Evolutionary conservation across 2,113 vertebrate genomes (phyloP), one percentile per base, ranked within the genome.

Genomic region (Uria lomvia): DNA sequence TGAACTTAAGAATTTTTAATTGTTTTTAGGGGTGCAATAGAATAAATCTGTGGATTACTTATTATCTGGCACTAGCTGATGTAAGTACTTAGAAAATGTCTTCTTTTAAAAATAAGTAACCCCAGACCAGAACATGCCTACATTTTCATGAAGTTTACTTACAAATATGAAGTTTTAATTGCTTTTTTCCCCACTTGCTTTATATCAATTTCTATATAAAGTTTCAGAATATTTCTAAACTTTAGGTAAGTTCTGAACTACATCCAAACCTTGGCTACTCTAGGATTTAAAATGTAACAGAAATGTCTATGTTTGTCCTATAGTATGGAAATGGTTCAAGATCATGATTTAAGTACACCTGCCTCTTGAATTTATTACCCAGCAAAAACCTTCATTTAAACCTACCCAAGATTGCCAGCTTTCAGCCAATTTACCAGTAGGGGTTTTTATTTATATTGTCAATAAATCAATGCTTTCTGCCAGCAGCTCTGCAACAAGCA

Each of bases 381-480:
- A 91, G 91, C 30, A 91, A 95, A 97, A 97, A 15, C 11, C 8
- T 92, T 96, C 66, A 62, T 95, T 93, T 87, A 95, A 45, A 58
- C 42, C 23, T 79, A 75, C 13, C 67, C 63, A 88, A 52, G 30
- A 65, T 4, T 97, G 60, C 65, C 90, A 94, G 42, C 58, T 92
- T 95, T 91, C 68, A 95, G 73, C 26, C 92, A 96, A 94, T 94
- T 97, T 96, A 95, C 53, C 63, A 68, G 60, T 42, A 73, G 26
- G 66, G 15, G 0, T 43, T 67, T 67, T 88, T 84, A 74, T 95
- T 96, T 94, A 87, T 85, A 75, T 89, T 81, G 75, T 53, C 59
- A 94, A 92, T 88, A 93, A 98, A 96, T 96, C 74, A 87, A 53
- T 77, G 6, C 38, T 88, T 96, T 92, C 63, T 86, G 59, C 42